A percentile compares a stretch with the other conserved stretches of the same genome.
Conservation (phyloP, 2,888 invertebrate species). For the Aphelenchoides bicaudatus region DNA sequence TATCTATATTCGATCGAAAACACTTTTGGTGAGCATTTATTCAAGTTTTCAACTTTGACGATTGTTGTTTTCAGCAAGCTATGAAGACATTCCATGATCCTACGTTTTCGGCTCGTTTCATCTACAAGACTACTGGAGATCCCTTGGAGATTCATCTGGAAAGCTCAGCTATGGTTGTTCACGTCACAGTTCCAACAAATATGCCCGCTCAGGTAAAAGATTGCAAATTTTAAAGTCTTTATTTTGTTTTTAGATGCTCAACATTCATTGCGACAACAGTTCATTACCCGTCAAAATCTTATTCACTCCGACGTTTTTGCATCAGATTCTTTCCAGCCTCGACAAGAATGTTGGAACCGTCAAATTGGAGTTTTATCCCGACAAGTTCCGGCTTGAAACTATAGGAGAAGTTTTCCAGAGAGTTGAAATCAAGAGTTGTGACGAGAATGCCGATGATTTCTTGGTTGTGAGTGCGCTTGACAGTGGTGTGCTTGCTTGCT, state of each 20-base stretch:
- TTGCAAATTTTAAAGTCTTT: neutral
- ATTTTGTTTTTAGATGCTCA: neutral
- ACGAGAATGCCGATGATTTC: neutral
- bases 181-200: neutral
- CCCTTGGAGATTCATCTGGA: neutral
- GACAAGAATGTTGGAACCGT: neutral
- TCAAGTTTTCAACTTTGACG: neutral
- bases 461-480: neutral
- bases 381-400: neutral
- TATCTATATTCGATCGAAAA: conserved; percentile 3
- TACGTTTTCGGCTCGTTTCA: neutral
- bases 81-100: conserved; percentile 2
- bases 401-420: no score
- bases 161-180: neutral
- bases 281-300: neutral
- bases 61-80: neutral
- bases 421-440: neutral
- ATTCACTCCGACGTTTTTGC: neutral
- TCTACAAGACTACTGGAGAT: neutral
- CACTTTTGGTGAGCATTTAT: neutral
- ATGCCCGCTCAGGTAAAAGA: neutral
- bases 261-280: neutral
- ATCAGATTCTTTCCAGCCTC: neutral
- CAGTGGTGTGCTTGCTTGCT: neutral
- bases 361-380: conserved; percentile 6